Evolutionary conservation across 2,888 invertebrate species (phyloP).

Genomic region (Acrobasis suavella): DNA sequence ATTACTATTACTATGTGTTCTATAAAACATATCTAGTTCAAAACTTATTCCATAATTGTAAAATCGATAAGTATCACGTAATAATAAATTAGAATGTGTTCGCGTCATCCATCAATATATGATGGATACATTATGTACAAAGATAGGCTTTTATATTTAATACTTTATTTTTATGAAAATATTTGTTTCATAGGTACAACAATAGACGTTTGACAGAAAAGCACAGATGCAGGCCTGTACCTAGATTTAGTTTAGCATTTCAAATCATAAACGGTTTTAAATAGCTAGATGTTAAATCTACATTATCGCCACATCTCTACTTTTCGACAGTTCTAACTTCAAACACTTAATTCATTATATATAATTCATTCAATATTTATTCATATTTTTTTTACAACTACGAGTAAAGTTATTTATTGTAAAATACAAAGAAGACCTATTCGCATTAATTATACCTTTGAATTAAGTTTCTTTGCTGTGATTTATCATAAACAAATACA

Average conservation of each 20-base stretch:
- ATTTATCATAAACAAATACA: neutral
- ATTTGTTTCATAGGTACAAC: no score
- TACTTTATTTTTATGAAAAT: no score
- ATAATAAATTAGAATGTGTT: conserved; percentile 13
- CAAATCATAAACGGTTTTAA: no score
- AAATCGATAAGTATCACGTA: neutral
- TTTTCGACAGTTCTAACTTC: no score
- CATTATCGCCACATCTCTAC: no score
- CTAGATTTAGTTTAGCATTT: no score
- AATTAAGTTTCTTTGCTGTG: neutral
- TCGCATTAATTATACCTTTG: neutral
- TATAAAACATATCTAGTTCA: conserved; percentile 11
- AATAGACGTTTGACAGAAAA: no score
- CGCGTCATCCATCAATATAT: neutral
- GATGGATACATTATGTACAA: conserved; percentile 16
- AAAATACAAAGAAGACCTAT: neutral
- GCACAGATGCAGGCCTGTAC: no score
- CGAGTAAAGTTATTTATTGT: neutral
- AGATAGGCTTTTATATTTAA: conserved; percentile 1
- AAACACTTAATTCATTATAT: no score
- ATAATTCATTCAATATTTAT: no score
- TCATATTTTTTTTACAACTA: no score
- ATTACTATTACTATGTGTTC: conserved; percentile 18
- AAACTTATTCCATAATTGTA: conserved; percentile 2
- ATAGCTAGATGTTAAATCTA: no score